A percentile compares a stretch with the other conserved stretches of the same genome.
Conservation (phyloP, 2,888 invertebrate species). For the Malthinus seriepunctatus region DNA sequence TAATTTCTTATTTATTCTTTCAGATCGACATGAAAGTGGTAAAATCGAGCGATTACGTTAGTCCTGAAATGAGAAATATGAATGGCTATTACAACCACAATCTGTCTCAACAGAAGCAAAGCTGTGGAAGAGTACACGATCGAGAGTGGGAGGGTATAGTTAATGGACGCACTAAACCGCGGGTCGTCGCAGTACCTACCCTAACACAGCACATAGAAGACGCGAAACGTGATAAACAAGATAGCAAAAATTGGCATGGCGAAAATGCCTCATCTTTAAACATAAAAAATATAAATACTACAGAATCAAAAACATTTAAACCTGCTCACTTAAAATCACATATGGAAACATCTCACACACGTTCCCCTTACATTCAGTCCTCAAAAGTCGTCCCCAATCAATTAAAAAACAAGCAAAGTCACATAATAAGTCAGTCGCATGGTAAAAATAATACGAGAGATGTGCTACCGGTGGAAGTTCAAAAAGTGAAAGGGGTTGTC, state of each 20-base stretch:
- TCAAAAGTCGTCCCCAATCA: constrained; percentile 25
- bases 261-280: constrained; percentile 13
- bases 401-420: constrained; percentile 29
- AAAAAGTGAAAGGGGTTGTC: constrained; percentile 32
- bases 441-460: constrained; percentile 25
- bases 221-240: constrained; percentile 35
- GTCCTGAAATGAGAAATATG: constrained; percentile 48
- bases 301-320: constrained; percentile 15
- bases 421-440: constrained; percentile 29
- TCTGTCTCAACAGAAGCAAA: constrained; percentile 41
- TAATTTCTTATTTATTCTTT: constrained; percentile 34
- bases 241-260: constrained; percentile 25
- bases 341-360: constrained; percentile 24
- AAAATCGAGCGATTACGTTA: constrained; percentile 56
- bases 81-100: constrained; percentile 46
- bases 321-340: constrained; percentile 9
- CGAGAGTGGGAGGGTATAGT: constrained; percentile 46
- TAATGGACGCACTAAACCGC: constrained; percentile 46
- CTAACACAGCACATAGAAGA: constrained; percentile 39
- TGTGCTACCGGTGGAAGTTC: constrained; percentile 23
- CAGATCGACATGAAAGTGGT: constrained; percentile 60
- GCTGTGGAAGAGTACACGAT: constrained; percentile 35
- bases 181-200: constrained; percentile 45
- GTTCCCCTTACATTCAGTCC: constrained; percentile 8
- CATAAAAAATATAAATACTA: constrained; percentile 12